Conservation (phyloP, 2,888 invertebrate genomes). For the Nemotelus pantherinus region DNA sequence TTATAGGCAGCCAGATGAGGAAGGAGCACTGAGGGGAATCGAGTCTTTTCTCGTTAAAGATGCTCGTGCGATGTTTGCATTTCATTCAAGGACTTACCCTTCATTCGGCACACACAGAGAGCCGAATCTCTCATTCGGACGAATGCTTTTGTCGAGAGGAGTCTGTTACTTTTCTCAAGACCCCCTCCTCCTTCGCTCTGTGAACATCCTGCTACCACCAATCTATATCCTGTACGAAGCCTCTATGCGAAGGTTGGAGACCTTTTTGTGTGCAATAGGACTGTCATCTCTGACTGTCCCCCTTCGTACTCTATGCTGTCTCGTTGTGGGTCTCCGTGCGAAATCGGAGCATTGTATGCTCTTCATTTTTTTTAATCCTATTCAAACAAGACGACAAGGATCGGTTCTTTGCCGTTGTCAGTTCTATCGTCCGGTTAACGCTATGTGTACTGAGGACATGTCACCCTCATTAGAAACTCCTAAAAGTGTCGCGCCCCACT, state of each 20-base stretch:
- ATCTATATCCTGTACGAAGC: too few species aligned
- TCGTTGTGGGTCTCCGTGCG: too few species aligned
- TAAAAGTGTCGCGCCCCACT: background rate
- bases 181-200: background rate
- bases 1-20: background rate
- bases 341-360: background rate
- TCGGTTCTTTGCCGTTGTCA: background rate
- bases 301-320: too few species aligned
- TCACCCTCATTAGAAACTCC: background rate
- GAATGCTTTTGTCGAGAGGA: background rate
- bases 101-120: background rate
- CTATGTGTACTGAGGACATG: background rate
- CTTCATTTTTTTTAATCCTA: background rate
- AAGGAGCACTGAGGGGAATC: background rate
- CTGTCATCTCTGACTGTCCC: too few species aligned
- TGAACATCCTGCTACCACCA: background rate
- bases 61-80: background rate
- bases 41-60: background rate
- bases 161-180: background rate
- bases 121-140: background rate
- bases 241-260: too few species aligned
- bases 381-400: background rate
- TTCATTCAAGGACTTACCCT: background rate
- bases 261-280: too few species aligned
- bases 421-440: background rate